Base-by-base conservation (phyloP, 2,113 vertebrate species). In the Leptodactylus fuscus region DNA sequence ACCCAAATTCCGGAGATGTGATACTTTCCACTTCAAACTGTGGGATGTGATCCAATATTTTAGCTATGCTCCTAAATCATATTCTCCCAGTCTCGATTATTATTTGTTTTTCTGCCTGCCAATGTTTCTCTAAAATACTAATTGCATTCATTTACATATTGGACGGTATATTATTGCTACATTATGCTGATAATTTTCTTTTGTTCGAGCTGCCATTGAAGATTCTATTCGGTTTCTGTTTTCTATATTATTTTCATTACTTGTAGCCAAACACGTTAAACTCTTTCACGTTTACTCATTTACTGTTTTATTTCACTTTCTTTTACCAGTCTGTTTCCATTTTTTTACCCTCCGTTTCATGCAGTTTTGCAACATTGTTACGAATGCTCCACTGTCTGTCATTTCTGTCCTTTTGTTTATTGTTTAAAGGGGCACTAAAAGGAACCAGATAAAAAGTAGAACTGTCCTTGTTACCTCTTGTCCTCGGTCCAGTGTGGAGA, bases 21-120 rank as follows among this genome's bases (percentile, higher is more conserved):
- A 76, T 76, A 76, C 44, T 75, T n/a, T 36, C 65, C 65, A 48
- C n/a, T 76, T 76, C 16, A 51, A 76, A 49, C 13, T 76, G 24
- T 41, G 22, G n/a, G 70, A 71, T 44, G 2, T 73, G 22, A 46
- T n/a, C 34, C 22, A 41, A 2, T 69, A 22, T 10, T 71, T 41
- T 22, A 73, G 5, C 22, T 49, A 6, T 75, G n/a, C 11, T 75
- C 15, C 71, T 32, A 13, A 49, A 15, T 48, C 46, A 51, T 48
- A 32, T 51, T 18, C 13, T 16, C 15, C 4, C 44, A 27, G 44
- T 49, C 29, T 48, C 0, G 2, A 44, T 41, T 71, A 22, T 44
- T 73, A 41, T 73, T 44, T 46, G 12, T 27, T 27, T 73, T 27
- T n/a, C 38, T 74, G 38, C n/a, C 10, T 74, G 70, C 12, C 10